phyloP scores from a whole-genome alignment of 2,888 invertebrate species.

The Drosophila diplacantha region DNA sequence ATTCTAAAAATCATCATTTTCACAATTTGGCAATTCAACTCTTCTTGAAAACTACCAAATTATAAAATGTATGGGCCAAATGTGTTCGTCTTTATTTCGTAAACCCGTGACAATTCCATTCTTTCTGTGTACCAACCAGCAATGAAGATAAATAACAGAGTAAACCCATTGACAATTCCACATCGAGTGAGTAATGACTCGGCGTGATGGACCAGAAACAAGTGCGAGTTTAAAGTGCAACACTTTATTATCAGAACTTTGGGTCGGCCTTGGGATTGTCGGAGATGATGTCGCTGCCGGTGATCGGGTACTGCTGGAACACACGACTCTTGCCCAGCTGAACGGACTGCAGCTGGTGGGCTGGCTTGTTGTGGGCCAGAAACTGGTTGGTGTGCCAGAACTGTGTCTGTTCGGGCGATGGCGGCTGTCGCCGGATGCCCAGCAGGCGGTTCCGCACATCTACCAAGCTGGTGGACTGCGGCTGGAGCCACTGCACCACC shows the following conservation, averaged over 20 bases:
- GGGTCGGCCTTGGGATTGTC: conserved; percentile 31
- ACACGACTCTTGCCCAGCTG: conserved; percentile 59
- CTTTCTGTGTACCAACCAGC: neutral
- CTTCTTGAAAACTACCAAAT: too few relatives aligned
- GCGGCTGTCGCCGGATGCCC: conserved; percentile 58
- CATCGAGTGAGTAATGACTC: conserved; percentile 19
- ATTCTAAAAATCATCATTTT: neutral
- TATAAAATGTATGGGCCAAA: neutral
- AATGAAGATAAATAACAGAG: conserved; percentile 12
- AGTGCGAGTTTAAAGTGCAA: conserved; percentile 3
- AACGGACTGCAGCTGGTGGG: conserved; percentile 56
- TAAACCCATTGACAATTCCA: conserved; percentile 4
- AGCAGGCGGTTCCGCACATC: conserved; percentile 70
- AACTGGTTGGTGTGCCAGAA: conserved; percentile 71
- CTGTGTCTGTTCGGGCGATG: conserved; percentile 58
- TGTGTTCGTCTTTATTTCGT: neutral
- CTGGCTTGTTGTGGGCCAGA: conserved; percentile 65
- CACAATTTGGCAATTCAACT: neutral
- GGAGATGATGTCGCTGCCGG: conserved; percentile 24
- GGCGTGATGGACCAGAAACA: neutral
- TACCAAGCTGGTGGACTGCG: conserved; percentile 63
- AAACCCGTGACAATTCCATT: neutral
- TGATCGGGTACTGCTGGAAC: conserved; percentile 69
- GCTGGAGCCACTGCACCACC: conserved; percentile 59
- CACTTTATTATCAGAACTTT: conserved; percentile 46